Percentiles rank a stretch among this genome's conserved stretches.
Conservation (phyloP, 2,888 invertebrate species). For the Drosophila longiperda region DNA sequence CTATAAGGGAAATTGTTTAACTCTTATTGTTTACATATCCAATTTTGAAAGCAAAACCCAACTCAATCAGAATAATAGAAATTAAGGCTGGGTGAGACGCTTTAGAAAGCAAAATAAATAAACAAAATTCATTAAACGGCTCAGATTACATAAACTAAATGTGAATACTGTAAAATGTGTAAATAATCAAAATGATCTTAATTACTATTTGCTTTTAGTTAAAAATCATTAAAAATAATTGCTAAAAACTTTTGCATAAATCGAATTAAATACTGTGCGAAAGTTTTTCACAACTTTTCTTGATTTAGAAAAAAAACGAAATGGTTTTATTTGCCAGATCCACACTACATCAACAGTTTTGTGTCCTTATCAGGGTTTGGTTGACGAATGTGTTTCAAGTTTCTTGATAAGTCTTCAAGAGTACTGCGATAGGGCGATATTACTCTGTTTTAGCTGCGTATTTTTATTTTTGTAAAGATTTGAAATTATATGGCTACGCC, state of each 20-base stretch:
- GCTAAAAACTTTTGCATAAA: conserved; percentile 16
- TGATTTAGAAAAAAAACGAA: conserved; percentile 28
- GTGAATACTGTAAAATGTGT: background rate
- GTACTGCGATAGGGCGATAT: conserved; percentile 25
- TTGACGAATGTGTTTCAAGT: conserved; percentile 52
- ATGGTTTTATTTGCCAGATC: conserved; percentile 55
- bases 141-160: conserved; percentile 28
- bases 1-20: conserved; percentile 48
- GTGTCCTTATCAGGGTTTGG: conserved; percentile 51
- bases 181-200: background rate
- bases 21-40: conserved; percentile 37
- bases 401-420: conserved; percentile 55
- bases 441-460: background rate
- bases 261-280: conserved; percentile 24
- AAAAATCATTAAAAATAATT: conserved; percentile 41
- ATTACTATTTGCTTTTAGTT: conserved; percentile 42
- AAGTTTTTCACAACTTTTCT: conserved; percentile 4
- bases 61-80: conserved; percentile 21
- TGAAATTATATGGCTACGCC: conserved; percentile 41
- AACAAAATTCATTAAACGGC: conserved; percentile 12
- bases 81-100: conserved; percentile 23
- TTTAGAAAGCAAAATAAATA: conserved; percentile 4
- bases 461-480: conserved; percentile 28
- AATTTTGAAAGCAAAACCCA: conserved; percentile 31
- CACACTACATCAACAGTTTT: conserved; percentile 51